Evolutionary conservation across 2,113 vertebrate genomes (phyloP).

Genomic region (Physeter macrocephalus): DNA sequence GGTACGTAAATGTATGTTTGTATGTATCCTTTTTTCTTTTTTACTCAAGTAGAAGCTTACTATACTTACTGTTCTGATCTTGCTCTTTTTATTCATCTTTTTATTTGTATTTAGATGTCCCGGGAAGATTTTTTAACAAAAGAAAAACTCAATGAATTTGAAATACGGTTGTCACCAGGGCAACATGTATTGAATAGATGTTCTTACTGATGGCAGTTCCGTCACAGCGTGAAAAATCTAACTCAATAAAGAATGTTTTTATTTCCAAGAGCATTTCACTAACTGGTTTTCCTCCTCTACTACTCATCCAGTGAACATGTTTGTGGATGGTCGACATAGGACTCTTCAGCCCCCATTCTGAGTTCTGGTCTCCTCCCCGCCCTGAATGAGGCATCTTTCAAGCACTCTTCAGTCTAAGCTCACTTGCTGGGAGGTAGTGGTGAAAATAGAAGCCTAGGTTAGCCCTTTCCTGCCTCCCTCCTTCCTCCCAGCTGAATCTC

Average conservation of each 20-base stretch:
- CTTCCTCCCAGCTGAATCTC: neutral
- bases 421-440: neutral
- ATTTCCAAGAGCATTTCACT: neutral
- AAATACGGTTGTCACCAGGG: neutral
- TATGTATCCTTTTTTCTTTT: neutral
- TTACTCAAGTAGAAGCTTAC: neutral
- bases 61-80: neutral
- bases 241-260: neutral
- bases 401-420: neutral
- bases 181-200: neutral
- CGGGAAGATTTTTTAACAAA: neutral
- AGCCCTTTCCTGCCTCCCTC: neutral
- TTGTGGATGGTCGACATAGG: neutral
- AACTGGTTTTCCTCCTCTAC: neutral
- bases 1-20: neutral
- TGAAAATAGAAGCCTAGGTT: neutral
- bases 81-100: neutral
- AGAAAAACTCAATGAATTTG: neutral
- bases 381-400: neutral
- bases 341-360: neutral
- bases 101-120: constrained; percentile 1
- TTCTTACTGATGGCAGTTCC: neutral
- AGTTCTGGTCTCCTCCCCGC: neutral
- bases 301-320: neutral
- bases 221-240: neutral